Evolutionary conservation across 2,888 invertebrate species (phyloP).

Genomic region (Steinernema hermaphroditum): DNA sequence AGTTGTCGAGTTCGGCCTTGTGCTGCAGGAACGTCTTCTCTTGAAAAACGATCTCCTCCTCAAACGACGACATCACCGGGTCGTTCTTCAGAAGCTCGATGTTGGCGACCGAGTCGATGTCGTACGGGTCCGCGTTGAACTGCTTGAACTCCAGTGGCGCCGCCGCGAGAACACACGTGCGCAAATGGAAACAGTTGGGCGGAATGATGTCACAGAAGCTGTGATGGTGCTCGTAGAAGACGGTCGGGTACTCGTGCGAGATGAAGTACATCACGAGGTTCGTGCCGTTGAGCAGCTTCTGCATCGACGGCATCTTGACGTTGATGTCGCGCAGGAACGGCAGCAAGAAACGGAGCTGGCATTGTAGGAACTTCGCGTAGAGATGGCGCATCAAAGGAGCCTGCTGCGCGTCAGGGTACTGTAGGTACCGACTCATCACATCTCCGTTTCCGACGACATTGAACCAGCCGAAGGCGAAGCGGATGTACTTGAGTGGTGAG

Average conservation of each 20-base stretch:
- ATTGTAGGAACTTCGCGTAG: conserved; percentile 89
- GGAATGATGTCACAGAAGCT: conserved; percentile 97
- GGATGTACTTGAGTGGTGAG: neutral
- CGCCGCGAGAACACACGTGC: conserved; percentile 92
- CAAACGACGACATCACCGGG: conserved; percentile 10
- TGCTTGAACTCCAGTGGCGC: conserved; percentile 85
- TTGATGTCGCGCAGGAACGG: conserved; percentile 95
- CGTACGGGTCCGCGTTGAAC: conserved; percentile 95
- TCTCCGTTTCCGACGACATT: conserved; percentile 92
- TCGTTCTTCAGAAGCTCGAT: conserved; percentile 29
- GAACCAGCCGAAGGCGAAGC: conserved; percentile 92
- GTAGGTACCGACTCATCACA: conserved; percentile 81
- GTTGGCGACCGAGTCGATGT: conserved; percentile 69
- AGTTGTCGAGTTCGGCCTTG: conserved; percentile 81
- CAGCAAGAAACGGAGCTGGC: conserved; percentile 90
- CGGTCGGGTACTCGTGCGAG: conserved; percentile 95
- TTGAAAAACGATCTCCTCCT: neutral
- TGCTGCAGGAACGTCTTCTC: conserved; percentile 18
- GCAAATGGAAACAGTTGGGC: conserved; percentile 95
- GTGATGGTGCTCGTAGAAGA: conserved; percentile 95
- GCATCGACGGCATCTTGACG: conserved; percentile 30
- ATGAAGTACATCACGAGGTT: conserved; percentile 87
- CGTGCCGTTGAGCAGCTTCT: conserved; percentile 71
- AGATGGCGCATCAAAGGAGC: conserved; percentile 73
- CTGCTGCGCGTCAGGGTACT: conserved; percentile 68